Percentiles rank a stretch among this genome's conserved stretches.
These are phyloP conservation scores for Tenthredo mesomela DNA, from an alignment of 2,888 invertebrate species.

Conservation along the genomic window DNA sequence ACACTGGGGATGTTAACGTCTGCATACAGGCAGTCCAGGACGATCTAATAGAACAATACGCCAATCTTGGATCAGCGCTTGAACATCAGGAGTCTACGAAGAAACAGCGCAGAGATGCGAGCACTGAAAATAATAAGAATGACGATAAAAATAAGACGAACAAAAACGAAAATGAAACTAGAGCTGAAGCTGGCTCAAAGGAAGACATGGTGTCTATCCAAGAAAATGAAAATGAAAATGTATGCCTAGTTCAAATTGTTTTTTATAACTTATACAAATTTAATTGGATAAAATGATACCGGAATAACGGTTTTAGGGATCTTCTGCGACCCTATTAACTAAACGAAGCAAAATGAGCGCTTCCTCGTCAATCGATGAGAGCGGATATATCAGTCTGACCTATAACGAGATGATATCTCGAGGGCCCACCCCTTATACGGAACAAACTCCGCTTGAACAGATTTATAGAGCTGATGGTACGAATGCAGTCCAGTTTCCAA, in stretches of 20 bases:
- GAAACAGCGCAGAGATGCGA: neutral
- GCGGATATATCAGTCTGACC: constrained; percentile 56
- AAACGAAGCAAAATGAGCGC: neutral
- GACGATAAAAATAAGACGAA: neutral
- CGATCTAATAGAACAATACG: constrained; percentile 74
- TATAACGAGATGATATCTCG: constrained; percentile 61
- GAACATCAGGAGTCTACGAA: constrained; percentile 44
- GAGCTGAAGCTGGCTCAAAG: neutral
- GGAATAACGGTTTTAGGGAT: neutral
- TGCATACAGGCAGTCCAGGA: constrained; percentile 76
- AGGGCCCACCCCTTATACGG: constrained; percentile 57
- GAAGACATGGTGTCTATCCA: neutral
- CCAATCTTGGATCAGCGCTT: constrained; percentile 61
- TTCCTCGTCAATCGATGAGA: neutral
- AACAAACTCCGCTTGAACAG: constrained; percentile 54
- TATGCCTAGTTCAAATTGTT: neutral
- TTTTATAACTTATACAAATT: neutral
- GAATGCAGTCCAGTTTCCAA: neutral
- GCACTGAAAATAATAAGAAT: neutral
- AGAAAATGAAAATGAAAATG: neutral
- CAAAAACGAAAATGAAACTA: neutral
- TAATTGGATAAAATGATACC: neutral
- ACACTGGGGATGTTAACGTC: constrained; percentile 73
- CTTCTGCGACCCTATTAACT: neutral
- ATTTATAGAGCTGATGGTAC: constrained; percentile 45